Base-by-base conservation (phyloP, 2,888 invertebrate genomes). In the Microchrysa polita region DNA sequence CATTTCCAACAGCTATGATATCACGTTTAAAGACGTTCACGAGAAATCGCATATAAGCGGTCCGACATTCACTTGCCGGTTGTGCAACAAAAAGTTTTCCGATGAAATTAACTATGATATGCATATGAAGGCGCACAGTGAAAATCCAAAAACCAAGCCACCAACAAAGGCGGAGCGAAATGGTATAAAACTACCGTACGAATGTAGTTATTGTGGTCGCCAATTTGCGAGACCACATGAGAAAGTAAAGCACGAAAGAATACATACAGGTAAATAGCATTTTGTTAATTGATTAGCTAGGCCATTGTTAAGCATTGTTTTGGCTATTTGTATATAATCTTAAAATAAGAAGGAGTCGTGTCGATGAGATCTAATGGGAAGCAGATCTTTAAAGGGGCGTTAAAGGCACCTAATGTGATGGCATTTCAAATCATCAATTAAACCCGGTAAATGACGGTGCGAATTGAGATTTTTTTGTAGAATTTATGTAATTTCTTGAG, bases 221-320 rank as follows among this genome's bases (percentile, higher is more conserved):
- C 86, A 90, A 75, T 93, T 93, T 79, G 87, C 89, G 1, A 86
- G 92, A 55, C 93, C 93, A 0, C 92, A 92, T 79, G 93, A 93
- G 79, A 93, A 93, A 82, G 93, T 93, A 1, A 93, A 93, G 82
- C 93, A 93, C 79, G 93, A 93, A 82, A 86, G 93, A n/a, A 91
- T 93, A 79, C 93, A 93, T 78, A 93, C 93, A 0, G 92, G 92
- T 81, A 78, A 61, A 1, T 7, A 34, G 27, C n/a, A n/a, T n/a
- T n/a, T n/a, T n/a, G n/a, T n/a, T n/a, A n/a, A n/a, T n/a, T n/a
- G n/a, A n/a, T n/a, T n/a, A n/a, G n/a, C n/a, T n/a, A n/a, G n/a
- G n/a, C n/a, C n/a, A n/a, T n/a, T n/a, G n/a, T n/a, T n/a, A n/a
- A n/a, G n/a, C n/a, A n/a, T n/a, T n/a, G n/a, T n/a, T n/a, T n/a